Evolutionary conservation across 1,140 invertebrate genomes (phyloP), one percentile per base, ranked within the genome.

Genomic region (Mercenaria mercenaria): DNA sequence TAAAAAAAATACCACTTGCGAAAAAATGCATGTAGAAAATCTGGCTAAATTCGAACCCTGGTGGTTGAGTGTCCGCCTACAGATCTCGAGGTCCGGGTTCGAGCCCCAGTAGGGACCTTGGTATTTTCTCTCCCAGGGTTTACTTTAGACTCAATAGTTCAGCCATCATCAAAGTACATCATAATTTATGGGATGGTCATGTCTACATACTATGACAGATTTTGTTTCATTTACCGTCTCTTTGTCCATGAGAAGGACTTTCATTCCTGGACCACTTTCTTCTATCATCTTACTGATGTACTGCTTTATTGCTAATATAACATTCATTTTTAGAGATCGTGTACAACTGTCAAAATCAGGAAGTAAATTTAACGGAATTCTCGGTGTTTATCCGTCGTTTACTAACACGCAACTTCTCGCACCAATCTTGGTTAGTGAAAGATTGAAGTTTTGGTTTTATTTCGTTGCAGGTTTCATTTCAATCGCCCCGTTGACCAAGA

Each of bases 271-370:
- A 2, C 99, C 99, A 96, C 98, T 98, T 93, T 99, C 98, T 89
- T 99, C 98, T n/a, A 99, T 98, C 99, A 99, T 99, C 96, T 99
- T 99, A 47, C 98, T 98, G 88, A 99, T 97, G 96, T 99, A 99
- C 95, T 98, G 97, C 96, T 99, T 99, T 56, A 99, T 97, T 56
- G 98, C 98, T 91, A 97, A 97, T 92, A 99, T 97, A 18, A 99
- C 97, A 96, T 99, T 98, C 99, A 99, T 97, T 89, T 94, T 96
- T 72, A 56, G 3, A 29, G 15, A 37, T 79, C 8, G 3, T 56
- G 43, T 52, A 50, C 74, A 77, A n/a, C 74, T 77, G 74, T 77
- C 37, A 41, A 74, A 79, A 79, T 23, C 50, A 79, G 76, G 76
- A 79, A 79, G 50, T 79, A 52, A 72, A 39, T 64, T 10, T 26